phyloP scores from a whole-genome alignment of 1,140 invertebrate genomes.

The Halictus rubicundus region DNA sequence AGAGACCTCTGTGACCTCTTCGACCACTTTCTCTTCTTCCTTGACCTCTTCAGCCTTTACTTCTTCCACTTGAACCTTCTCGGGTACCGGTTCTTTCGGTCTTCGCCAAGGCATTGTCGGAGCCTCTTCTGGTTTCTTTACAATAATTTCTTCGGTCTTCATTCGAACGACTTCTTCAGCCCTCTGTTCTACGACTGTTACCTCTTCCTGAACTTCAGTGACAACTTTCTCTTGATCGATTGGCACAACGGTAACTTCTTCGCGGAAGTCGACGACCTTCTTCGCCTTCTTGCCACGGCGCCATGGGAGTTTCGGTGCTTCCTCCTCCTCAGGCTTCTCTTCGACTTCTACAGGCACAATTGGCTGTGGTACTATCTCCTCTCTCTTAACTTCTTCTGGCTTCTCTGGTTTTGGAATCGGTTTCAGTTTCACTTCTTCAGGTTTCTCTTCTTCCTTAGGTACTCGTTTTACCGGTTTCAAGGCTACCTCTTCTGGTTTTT shows the following conservation, averaged over 20 bases:
- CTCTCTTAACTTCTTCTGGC: constrained; percentile 39
- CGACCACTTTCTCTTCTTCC: constrained; percentile 31
- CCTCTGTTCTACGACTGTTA: constrained; percentile 17
- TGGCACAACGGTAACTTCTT: constrained; percentile 73
- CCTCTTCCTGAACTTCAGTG: constrained; percentile 40
- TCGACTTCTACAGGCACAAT: constrained; percentile 31
- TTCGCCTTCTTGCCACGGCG: constrained; percentile 57
- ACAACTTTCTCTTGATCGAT: constrained; percentile 70
- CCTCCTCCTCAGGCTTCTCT: constrained; percentile 35
- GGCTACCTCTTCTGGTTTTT: constrained; percentile 35
- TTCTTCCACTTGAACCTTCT: constrained; percentile 4
- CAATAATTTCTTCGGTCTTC: constrained; percentile 62
- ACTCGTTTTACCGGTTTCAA: constrained; percentile 53
- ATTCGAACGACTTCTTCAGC: constrained; percentile 51
- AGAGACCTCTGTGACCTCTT: constrained; percentile 40
- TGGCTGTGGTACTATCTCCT: constrained; percentile 57
- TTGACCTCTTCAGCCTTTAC: neutral
- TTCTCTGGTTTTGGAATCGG: constrained; percentile 49
- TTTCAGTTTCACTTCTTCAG: constrained; percentile 64
- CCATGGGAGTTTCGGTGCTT: constrained; percentile 53
- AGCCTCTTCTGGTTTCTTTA: constrained; percentile 53
- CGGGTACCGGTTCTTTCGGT: constrained; percentile 32
- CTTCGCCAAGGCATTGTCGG: constrained; percentile 59
- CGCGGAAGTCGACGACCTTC: constrained; percentile 72
- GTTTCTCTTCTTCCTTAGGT: constrained; percentile 35